phyloP scores from a whole-genome alignment of 37 sponge, comb jelly and placozoan species.

The Halichondria panicea region DNA sequence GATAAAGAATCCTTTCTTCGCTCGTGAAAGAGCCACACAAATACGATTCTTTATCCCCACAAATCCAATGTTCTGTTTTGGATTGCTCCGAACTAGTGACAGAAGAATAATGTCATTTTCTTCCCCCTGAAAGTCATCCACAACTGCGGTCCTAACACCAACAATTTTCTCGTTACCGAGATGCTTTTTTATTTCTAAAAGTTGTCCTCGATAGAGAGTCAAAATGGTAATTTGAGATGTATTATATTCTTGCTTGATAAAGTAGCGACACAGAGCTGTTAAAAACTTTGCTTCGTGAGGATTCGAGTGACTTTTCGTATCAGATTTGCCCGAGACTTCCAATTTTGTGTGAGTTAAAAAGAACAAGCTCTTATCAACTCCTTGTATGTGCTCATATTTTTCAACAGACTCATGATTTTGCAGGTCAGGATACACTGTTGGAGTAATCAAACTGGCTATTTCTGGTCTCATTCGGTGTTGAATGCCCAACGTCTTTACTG shows the following conservation, averaged over 20 bases:
- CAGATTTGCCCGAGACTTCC: slow-evolving; percentile 42
- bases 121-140: slow-evolving; percentile 96
- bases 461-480: slow-evolving; percentile 96
- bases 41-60: slow-evolving; percentile 70
- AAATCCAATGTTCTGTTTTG: slow-evolving; percentile 78
- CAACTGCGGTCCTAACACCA: slow-evolving; percentile 80
- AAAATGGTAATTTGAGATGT: slow-evolving; percentile 77
- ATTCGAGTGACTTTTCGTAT: slow-evolving; percentile 60
- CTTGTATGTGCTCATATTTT: slow-evolving; percentile 46
- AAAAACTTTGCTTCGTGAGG: slow-evolving; percentile 74
- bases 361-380: slow-evolving; percentile 66
- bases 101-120: slow-evolving; percentile 89
- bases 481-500: slow-evolving; percentile 40
- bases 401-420: slow-evolving; percentile 37
- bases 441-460: slow-evolving; percentile 69
- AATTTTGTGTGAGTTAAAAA: slow-evolving; percentile 59
- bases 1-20: slow-evolving; percentile 82
- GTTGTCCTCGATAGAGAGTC: slow-evolving; percentile 90
- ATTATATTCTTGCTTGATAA: slow-evolving; percentile 75
- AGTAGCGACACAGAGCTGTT: slow-evolving; percentile 63
- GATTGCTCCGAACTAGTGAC: slow-evolving; percentile 86
- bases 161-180: slow-evolving; percentile 47
- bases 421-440: slow-evolving; percentile 67
- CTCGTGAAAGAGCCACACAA: slow-evolving; percentile 93
- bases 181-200: slow-evolving; percentile 58